Evolutionary conservation across 2,113 vertebrate species (phyloP).

Genomic region (Rafetus swinhoei): DNA sequence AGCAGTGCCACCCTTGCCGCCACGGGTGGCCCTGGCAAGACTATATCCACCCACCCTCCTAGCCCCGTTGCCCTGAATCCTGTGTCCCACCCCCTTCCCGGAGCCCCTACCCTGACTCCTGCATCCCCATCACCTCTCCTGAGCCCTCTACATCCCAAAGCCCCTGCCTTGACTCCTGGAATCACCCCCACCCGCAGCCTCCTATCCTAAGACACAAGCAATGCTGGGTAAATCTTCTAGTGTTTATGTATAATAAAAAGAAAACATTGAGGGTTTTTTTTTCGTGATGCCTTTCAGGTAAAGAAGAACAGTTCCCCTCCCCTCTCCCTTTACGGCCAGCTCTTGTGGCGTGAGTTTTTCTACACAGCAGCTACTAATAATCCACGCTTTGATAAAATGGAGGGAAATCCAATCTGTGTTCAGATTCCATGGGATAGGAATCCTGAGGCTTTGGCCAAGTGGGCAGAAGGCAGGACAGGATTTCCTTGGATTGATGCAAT

Average conservation of each 20-base stretch:
- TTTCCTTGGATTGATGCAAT: conserved; percentile 99
- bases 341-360: conserved; percentile 98
- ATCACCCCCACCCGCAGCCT: no score
- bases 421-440: conserved; percentile 97
- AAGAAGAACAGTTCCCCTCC: conserved; percentile 94
- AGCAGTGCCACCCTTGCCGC: no score
- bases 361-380: conserved; percentile 94
- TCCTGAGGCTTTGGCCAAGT: conserved; percentile 94
- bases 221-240: no score
- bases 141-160: no score
- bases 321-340: conserved; percentile 93
- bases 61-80: no score
- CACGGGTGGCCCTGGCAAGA: no score
- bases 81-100: no score
- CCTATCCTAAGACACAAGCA: no score
- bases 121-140: no score
- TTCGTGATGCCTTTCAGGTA: conserved; percentile 80
- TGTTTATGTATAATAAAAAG: background rate
- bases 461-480: conserved; percentile 95
- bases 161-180: no score
- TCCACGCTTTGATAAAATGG: conserved; percentile 98
- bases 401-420: conserved; percentile 95
- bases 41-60: no score
- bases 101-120: no score
- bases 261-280: conserved; percentile 17